Evolutionary conservation across 2,113 vertebrate genomes (phyloP).

Genomic region (Tupaia tana): DNA sequence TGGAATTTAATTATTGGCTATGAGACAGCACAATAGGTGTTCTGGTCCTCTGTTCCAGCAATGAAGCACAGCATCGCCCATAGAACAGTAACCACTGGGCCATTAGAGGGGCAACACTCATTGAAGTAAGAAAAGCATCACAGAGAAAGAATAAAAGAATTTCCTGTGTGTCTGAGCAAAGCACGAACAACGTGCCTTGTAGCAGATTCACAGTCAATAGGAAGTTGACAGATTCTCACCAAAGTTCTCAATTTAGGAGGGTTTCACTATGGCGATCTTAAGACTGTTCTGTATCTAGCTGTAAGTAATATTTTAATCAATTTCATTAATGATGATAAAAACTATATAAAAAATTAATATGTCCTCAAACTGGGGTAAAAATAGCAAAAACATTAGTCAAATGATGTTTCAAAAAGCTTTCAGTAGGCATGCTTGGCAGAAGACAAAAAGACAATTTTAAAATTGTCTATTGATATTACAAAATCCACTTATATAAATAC

Average conservation of each 20-base stretch:
- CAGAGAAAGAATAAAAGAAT: neutral
- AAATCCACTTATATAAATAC: neutral
- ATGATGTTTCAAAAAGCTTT: neutral
- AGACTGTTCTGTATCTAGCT: too few relatives aligned
- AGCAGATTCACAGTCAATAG: accelerated
- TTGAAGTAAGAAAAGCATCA: neutral
- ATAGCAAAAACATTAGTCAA: neutral
- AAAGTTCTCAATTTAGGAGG: neutral
- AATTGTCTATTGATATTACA: neutral
- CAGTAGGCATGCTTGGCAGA: neutral
- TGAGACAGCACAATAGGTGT: neutral
- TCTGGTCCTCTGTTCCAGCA: neutral
- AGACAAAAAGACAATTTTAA: neutral
- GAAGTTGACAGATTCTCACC: neutral
- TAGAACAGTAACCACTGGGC: neutral
- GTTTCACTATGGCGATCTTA: neutral
- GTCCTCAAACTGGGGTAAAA: neutral
- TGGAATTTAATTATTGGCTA: neutral
- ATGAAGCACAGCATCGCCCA: accelerated
- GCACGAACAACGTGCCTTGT: accelerated
- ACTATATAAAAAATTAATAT: neutral
- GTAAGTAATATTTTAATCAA: neutral
- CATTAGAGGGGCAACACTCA: neutral
- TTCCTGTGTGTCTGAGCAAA: neutral
- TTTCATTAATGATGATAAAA: neutral